phyloP scores from a whole-genome alignment of 2,113 vertebrate species.

The Odocoileus virginianus region DNA sequence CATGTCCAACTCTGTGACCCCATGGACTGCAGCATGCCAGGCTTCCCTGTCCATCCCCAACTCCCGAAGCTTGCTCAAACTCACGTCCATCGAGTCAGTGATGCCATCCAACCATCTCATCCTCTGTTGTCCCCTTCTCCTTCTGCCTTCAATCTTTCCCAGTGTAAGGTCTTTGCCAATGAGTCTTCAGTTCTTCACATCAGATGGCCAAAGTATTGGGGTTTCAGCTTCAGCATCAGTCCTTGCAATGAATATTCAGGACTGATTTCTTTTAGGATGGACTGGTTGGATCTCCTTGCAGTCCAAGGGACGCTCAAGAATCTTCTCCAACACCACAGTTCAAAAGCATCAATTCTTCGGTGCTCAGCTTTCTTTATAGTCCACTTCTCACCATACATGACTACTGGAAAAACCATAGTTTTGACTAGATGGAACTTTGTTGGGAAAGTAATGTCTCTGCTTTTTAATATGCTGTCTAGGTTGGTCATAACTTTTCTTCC shows the following conservation, averaged over 20 bases:
- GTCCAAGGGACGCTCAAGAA: neutral
- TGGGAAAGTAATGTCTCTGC: neutral
- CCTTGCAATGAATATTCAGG: neutral
- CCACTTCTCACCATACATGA: neutral
- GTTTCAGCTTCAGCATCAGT: neutral
- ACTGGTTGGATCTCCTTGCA: neutral
- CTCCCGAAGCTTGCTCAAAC: neutral
- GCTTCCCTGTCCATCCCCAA: neutral
- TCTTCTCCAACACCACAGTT: neutral
- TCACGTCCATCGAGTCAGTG: accelerated
- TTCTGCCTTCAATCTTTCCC: neutral
- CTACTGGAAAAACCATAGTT: neutral
- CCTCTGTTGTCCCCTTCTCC: neutral
- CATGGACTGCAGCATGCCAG: neutral
- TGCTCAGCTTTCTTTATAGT: neutral
- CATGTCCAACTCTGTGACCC: neutral
- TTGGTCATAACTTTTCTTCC: neutral
- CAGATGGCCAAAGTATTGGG: neutral
- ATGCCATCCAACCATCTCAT: neutral
- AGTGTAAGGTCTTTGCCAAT: neutral
- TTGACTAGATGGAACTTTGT: neutral
- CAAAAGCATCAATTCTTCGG: neutral
- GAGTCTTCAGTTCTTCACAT: neutral
- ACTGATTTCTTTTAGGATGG: neutral
- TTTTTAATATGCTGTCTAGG: neutral